Evolutionary conservation across 2,888 invertebrate species (phyloP).

Genomic region (Liposcelis brunnea): DNA sequence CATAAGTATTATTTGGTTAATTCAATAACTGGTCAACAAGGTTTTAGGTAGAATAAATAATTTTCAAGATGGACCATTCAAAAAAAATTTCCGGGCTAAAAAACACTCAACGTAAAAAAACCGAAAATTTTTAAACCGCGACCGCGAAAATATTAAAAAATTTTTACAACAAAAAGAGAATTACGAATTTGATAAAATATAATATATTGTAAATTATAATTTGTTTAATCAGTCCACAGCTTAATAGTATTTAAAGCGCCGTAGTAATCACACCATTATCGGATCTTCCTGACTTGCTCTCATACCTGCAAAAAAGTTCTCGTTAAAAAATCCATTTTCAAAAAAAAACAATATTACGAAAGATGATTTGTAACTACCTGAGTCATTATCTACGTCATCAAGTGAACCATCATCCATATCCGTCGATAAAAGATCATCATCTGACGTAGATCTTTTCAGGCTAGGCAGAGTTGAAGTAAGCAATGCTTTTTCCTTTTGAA

Average conservation of each 20-base stretch:
- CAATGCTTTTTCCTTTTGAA: conserved; percentile 64
- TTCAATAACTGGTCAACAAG: too few relatives aligned
- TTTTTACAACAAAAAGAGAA: too few relatives aligned
- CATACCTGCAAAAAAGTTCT: background rate
- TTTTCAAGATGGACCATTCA: too few relatives aligned
- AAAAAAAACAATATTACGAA: background rate
- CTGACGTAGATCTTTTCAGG: conserved; percentile 65
- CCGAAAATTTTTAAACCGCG: too few relatives aligned
- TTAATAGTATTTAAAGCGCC: background rate
- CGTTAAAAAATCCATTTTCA: background rate
- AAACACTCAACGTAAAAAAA: too few relatives aligned
- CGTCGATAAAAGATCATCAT: conserved; percentile 68
- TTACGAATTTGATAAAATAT: too few relatives aligned
- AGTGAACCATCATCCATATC: conserved; percentile 57
- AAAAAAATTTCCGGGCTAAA: too few relatives aligned
- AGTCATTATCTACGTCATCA: conserved; percentile 27
- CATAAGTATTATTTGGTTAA: too few relatives aligned
- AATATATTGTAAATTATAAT: too few relatives aligned
- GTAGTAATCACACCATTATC: background rate
- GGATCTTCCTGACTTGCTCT: background rate
- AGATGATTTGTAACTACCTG: conserved; percentile 10
- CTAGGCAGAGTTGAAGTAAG: conserved; percentile 64
- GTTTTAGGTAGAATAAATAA: too few relatives aligned
- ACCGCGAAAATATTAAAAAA: too few relatives aligned
- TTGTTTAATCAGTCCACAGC: too few relatives aligned